Evolutionary conservation across 2,888 invertebrate genomes (phyloP), one percentile per base, ranked within the genome.

Genomic region (Laspeyria flexula): DNA sequence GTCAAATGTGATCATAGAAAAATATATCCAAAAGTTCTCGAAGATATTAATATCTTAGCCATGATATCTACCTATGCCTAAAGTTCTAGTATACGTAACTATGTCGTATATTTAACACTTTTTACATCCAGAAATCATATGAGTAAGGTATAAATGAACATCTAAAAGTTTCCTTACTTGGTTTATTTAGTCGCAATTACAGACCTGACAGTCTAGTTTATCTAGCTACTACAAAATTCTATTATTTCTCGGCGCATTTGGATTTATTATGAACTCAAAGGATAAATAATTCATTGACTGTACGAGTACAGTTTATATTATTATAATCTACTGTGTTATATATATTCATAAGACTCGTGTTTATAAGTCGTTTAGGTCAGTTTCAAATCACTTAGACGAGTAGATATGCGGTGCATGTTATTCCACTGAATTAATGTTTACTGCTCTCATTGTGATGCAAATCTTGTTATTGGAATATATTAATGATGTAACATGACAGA

Each of bases 211-310:
- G n/a, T n/a, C n/a, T n/a, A n/a, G n/a, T n/a, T n/a, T n/a, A n/a
- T n/a, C n/a, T 43, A 47, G 45, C 27, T 49, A 33, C 56, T 65
- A 47, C 49, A 58, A 51, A 58, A 58, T 69, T 61, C 62, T 23
- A 69, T 67, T 59, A 51, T 64, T 25, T 63, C 52, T 61, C 40
- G 50, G 49, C 46, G 47, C 43, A 43, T 55, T 43, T 50, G 58
- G 73, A 79, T 76, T 78, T 75, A 79, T 73, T 63, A 58, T 50
- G 43, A 57, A 60, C 65, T 62, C 60, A 47, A 44, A 42, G 34
- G 39, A 77, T 84, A 77, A 73, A 83, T 83, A 72, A 83, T 83
- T 83, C 79, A 84, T 75, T 69, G 58, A 73, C 45, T 62, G 69
- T 73, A 70, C 51, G 56, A 65, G 68, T 52, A 41, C 37, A 51